Conservation (phyloP, 2,888 invertebrate species). For the Leptopilina syphax region DNA sequence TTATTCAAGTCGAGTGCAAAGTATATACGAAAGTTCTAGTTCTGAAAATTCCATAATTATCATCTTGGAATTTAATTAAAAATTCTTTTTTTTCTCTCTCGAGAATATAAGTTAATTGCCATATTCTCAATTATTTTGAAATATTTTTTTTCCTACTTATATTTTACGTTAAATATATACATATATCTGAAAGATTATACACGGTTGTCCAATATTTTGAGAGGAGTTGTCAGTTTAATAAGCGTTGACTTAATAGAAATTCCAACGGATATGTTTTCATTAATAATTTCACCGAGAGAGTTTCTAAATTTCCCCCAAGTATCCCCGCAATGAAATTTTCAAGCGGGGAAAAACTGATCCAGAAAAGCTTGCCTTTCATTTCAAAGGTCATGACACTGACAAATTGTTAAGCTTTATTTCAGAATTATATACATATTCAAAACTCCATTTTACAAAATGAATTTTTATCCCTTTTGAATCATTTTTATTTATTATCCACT, state of each 20-base stretch:
- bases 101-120: background rate
- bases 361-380: constrained; percentile 16
- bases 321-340: background rate
- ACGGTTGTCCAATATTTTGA: background rate
- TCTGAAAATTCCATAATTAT: background rate
- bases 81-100: background rate
- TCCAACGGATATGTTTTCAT: constrained; percentile 15
- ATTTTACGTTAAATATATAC: background rate
- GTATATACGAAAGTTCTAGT: background rate
- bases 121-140: background rate
- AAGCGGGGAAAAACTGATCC: background rate
- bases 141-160: background rate
- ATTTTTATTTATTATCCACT: background rate
- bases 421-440: background rate
- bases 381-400: constrained; percentile 22
- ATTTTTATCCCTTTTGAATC: background rate
- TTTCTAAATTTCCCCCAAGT: constrained; percentile 1
- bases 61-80: background rate
- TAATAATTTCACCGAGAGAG: background rate
- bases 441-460: background rate
- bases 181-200: background rate
- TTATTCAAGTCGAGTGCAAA: background rate
- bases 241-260: constrained; percentile 2
- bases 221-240: constrained; percentile 13
- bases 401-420: constrained; percentile 25